Conservation (phyloP, 2,888 invertebrate species). For the Lepidocyrtoides sp. region DNA sequence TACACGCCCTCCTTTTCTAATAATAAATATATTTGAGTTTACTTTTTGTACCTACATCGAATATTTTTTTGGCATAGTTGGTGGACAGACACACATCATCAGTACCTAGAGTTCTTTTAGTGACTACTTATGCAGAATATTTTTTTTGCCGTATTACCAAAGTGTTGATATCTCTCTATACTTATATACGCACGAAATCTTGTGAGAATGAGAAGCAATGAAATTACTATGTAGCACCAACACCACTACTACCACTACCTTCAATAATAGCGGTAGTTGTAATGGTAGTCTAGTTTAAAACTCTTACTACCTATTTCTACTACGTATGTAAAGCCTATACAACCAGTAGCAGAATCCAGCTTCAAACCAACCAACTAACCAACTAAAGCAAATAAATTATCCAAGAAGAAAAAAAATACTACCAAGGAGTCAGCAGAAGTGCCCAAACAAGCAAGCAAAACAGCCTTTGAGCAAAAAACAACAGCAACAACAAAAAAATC, state of each 20-base stretch:
- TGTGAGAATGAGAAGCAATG: slow-evolving; percentile 22
- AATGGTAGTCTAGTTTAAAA: not conserved
- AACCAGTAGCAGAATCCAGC: not conserved
- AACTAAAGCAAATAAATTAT: slow-evolving; percentile 62
- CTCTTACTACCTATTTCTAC: too few relatives aligned
- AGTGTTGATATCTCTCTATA: not conserved
- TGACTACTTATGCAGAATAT: not conserved
- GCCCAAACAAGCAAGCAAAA: not conserved
- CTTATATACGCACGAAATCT: not conserved
- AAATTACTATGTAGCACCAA: slow-evolving; percentile 54
- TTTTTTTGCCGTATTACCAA: not conserved
- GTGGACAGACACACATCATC: slow-evolving; percentile 13
- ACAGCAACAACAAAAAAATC: slow-evolving; percentile 12
- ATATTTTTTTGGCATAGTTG: too few relatives aligned
- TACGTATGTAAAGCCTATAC: too few relatives aligned
- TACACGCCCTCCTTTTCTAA: slow-evolving; percentile 64
- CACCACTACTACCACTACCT: not conserved
- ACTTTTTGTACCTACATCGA: too few relatives aligned
- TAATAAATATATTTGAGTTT: too few relatives aligned
- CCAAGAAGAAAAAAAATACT: not conserved
- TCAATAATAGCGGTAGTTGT: too few relatives aligned
- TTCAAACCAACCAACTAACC: not conserved
- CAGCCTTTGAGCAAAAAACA: slow-evolving; percentile 20
- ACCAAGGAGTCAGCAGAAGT: not conserved
- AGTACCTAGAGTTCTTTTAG: not conserved